Base-by-base conservation (phyloP, 2,797 vertebrate genomes). In the Sylvilagus floridanus region DNA sequence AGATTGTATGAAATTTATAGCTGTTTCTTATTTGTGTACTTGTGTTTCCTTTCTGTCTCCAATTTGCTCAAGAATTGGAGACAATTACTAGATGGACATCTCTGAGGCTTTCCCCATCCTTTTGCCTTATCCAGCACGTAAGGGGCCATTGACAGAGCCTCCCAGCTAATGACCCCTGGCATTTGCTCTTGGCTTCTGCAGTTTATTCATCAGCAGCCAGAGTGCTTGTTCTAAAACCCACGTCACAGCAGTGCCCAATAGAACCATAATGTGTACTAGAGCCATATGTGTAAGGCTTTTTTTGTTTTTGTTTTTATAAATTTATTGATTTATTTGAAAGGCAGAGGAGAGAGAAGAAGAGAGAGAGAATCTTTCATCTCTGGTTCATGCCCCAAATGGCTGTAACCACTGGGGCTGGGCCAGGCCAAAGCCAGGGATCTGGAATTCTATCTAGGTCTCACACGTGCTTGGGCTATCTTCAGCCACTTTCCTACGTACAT, bases 11-110 rank as follows among this genome's bases (percentile, higher is more conserved):
- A 79, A 69, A 28, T 32, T 84, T 62, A 81, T 76, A 37, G 76
- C 1, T 19, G 7, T 73, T 91, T 89, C 76, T 17, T 3, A 68
- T 12, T 68, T 88, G 88, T 54, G 5, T 32, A 52, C 7, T 16
- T 50, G 2, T 30, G 16, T 72, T 83, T 91, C n/a, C 83, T 79
- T 69, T 73, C 76, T 75, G 19, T 92, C 54, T 94, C 85, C 5
- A 90, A 22, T 90, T 92, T 28, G 26, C 52, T 87, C 4, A 88
- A 77, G 72, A 78, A 88, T 10, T 66, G 21, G 52, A 26, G 7
- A 77, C 3, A 4, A 10, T 54, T 83, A 54, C 37, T 16, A 0
- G 82, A 68, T 60, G 26, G 5, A 19, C 4, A 68, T 81, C n/a
- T 68, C 5, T 63, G 35, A 50, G 22, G 21, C 57, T 79, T 37